Evolutionary conservation across 2,888 invertebrate species (phyloP), one percentile per base, ranked within the genome.

Genomic region (Acanthoscelides obtectus): DNA sequence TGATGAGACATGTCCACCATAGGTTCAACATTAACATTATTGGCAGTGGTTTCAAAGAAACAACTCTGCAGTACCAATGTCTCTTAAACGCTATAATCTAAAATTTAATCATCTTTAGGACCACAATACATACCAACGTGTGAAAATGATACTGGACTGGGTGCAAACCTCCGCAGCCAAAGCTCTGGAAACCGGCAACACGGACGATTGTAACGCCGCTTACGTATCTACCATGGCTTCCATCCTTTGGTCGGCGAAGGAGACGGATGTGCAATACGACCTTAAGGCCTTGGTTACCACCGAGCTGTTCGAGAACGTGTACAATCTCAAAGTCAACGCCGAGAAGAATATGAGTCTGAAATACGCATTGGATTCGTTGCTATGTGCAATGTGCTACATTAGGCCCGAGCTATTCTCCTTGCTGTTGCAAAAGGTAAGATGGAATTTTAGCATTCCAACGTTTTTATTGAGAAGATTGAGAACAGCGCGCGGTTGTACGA

Each of bases 381-480:
- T 97, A 69, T 97, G 96, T 84, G 92, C 96, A 3, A 88, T 96
- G 81, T 96, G 96, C 84, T 94, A 92, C 84, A 93, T 95, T 27
- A 90, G 92, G 77, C 93, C 95, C 0, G 91, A 92, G 75, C 86
- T 94, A 70, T 96, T 95, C 81, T 91, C 90, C 67, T 87, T 90
- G 77, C 83, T 96, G 27, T 85, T 96, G 72, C 90, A 91, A 81
- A 90, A 91, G 82, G 90, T 95, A 84, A 92, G 92, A 22, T 66
- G 66, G 66, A 66, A 66, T 66, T n/a, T n/a, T n/a, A n/a, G 21
- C n/a, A 66, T 12, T 4, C 66, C 8, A 66, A n/a, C 8, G 21
- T 66, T 66, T 12, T 19, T 66, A 12, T 17, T n/a, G 8, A n/a
- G n/a, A 22, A 66, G 22, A 66, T 22, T 20, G 2, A 4, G 65